A percentile compares a stretch with the other conserved stretches of the same genome.
Evolutionary conservation across 1,140 invertebrate species (phyloP).

Genomic region (Caenorhabditis tropicalis): DNA sequence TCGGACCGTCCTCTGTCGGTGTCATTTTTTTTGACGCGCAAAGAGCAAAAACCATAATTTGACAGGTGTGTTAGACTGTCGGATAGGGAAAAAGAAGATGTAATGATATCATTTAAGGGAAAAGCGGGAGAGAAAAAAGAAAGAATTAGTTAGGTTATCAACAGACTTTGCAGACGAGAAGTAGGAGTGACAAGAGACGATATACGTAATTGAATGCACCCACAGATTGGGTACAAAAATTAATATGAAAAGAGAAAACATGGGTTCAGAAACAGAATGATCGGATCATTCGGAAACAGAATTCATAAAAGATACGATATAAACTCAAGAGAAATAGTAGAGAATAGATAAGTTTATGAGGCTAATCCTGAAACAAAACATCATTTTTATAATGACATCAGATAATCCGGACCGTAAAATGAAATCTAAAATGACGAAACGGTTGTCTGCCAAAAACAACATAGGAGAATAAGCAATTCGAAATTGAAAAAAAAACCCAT

Average conservation of each 20-base stretch:
- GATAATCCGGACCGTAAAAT: neutral
- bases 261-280: neutral
- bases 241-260: neutral
- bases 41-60: constrained; percentile 36
- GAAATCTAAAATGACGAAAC: neutral
- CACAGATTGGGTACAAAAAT: neutral
- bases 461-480: too few relatives aligned
- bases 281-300: too few relatives aligned
- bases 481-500: too few relatives aligned
- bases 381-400: constrained; percentile 36
- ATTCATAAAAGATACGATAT: neutral
- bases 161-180: neutral
- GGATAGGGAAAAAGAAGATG: neutral
- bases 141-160: neutral
- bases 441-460: too few relatives aligned
- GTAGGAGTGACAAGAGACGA: neutral
- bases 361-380: neutral
- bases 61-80: neutral
- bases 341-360: neutral
- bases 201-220: neutral
- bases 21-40: neutral
- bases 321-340: neutral
- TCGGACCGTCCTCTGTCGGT: neutral
- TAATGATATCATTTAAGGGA: neutral
- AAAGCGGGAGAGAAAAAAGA: neutral